phyloP scores from a whole-genome alignment of 1,140 invertebrate species.

The Cyrtorhinus lividipennis region DNA sequence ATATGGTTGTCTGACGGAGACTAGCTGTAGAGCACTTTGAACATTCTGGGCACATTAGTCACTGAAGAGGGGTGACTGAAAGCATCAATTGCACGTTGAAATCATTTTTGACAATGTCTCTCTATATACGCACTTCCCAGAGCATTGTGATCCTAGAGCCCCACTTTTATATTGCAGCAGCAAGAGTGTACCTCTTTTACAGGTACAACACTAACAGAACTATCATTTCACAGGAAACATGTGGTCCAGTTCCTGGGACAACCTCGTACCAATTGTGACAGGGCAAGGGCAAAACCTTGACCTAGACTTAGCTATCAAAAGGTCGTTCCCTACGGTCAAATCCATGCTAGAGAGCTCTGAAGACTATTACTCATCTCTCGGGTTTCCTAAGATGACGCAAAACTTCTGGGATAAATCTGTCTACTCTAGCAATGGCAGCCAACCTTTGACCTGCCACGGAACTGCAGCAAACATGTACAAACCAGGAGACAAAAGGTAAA shows the following conservation, averaged over 20 bases:
- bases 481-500: slow-evolving; percentile 46
- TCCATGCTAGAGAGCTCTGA: slow-evolving; percentile 45
- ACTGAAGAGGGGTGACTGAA: too few species aligned
- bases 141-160: too few species aligned
- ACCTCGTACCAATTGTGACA: slow-evolving; percentile 34
- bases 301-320: slow-evolving; percentile 33
- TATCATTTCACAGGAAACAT: too few species aligned
- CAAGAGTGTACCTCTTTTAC: too few species aligned
- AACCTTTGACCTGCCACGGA: slow-evolving; percentile 38
- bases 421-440: slow-evolving; percentile 34
- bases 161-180: too few species aligned
- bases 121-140: too few species aligned
- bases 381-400: slow-evolving; percentile 39
- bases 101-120: too few species aligned
- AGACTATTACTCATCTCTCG: slow-evolving; percentile 47
- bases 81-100: too few species aligned
- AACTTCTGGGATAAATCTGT: slow-evolving; percentile 42
- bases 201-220: too few species aligned
- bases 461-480: slow-evolving; percentile 54
- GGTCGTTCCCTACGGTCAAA: slow-evolving; percentile 39
- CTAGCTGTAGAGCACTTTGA: too few species aligned
- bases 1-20: too few species aligned
- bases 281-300: slow-evolving; percentile 20
- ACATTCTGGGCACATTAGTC: too few species aligned
- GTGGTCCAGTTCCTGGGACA: slow-evolving; percentile 46